phyloP scores from a whole-genome alignment of 2,797 vertebrate genomes.

The Anguilla marmorata region DNA sequence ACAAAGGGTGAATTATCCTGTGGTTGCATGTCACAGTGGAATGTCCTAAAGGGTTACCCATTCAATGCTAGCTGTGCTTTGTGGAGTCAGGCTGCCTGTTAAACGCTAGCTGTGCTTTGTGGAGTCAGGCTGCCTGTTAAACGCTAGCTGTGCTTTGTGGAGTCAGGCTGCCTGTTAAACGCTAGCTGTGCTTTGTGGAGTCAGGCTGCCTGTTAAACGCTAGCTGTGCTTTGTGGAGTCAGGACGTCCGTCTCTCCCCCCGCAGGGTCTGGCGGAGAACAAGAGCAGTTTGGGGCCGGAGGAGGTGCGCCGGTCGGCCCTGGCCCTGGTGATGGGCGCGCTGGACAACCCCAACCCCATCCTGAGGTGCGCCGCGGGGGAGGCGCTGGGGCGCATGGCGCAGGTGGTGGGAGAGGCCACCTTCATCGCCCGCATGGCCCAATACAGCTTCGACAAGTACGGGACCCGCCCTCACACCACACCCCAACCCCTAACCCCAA shows the following conservation, averaged over 20 bases:
- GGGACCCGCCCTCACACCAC: constrained; percentile 36
- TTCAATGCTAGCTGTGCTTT: neutral
- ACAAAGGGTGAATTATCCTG: no score
- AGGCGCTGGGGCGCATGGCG: constrained; percentile 97
- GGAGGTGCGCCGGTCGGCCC: constrained; percentile 94
- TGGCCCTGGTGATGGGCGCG: constrained; percentile 96
- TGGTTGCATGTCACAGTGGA: no score
- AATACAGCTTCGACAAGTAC: constrained; percentile 98
- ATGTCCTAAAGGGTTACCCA: neutral
- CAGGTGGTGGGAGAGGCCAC: constrained; percentile 97
- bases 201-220: neutral
- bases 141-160: neutral
- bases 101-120: no score
- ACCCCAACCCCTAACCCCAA: neutral
- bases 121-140: no score
- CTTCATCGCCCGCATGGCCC: constrained; percentile 98
- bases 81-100: no score
- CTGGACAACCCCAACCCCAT: constrained; percentile 98
- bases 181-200: neutral
- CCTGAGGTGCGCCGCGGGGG: constrained; percentile 93
- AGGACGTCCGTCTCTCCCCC: neutral
- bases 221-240: neutral
- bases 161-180: neutral
- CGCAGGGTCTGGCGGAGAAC: constrained; percentile 95
- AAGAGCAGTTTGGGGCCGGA: constrained; percentile 96